Conservation (phyloP, 37 sponge, comb jelly and placozoan species). For the Cliona cf. orientalis region DNA sequence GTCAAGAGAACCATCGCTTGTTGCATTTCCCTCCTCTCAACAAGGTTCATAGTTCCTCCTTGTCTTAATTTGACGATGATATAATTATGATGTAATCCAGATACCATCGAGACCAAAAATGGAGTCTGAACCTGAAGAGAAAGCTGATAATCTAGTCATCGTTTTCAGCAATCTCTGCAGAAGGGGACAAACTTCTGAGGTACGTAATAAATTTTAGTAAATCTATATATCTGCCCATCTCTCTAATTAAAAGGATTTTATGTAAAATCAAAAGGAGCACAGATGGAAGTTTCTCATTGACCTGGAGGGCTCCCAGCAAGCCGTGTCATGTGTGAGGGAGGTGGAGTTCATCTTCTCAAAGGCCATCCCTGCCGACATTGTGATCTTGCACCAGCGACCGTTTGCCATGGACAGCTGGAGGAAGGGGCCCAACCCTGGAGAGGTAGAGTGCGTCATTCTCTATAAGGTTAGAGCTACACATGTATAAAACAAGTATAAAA, state of each 20-base stretch:
- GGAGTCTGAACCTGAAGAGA: constrained; percentile 16
- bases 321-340: constrained; percentile 40
- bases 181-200: constrained; percentile 41
- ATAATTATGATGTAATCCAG: too few species aligned
- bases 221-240: background rate
- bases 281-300: constrained; percentile 70
- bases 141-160: constrained; percentile 26
- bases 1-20: constrained; percentile 58
- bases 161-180: constrained; percentile 54
- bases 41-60: background rate
- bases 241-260: background rate
- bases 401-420: constrained; percentile 69
- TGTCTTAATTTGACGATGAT: too few species aligned
- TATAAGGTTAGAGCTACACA: constrained; percentile 74
- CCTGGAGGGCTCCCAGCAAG: constrained; percentile 46
- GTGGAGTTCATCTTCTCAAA: constrained; percentile 62
- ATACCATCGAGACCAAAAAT: constrained; percentile 13
- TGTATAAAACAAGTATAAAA: too few species aligned
- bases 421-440: constrained; percentile 16
- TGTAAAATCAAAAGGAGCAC: constrained; percentile 12
- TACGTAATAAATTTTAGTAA: constrained; percentile 5
- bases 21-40: constrained; percentile 76
- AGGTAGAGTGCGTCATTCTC: constrained; percentile 47
- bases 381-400: constrained; percentile 51
- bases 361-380: constrained; percentile 60